Base-by-base conservation (phyloP, 2,888 invertebrate genomes). In the Tiliacea aurago region DNA sequence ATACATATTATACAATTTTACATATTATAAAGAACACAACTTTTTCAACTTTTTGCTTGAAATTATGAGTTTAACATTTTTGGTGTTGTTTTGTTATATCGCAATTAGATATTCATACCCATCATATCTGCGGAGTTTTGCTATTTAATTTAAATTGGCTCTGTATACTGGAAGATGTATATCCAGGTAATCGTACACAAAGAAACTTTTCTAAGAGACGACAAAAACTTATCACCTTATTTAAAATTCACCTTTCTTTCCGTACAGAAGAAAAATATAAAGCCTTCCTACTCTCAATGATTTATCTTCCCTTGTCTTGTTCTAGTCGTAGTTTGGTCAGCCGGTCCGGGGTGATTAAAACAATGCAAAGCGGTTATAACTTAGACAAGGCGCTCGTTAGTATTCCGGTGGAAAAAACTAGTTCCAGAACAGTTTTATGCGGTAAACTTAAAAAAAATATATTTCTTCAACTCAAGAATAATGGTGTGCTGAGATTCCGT, bases 361-460 rank as follows among this genome's bases (percentile, higher is more conserved):
- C 85, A 85, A 86, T 82, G 86, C 82, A 73, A 80, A 84, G 75
- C 83, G 75, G 77, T 80, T 82, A 72, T 73, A 84, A 85, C 77
- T 85, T 77, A 78, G 82, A 81, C 76, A 78, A 84, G 78, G 28
- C 47, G 33, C 84, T 78, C 82, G 76, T 86, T 86, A 84, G 78
- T 81, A 84, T 74, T 64, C 70, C 51, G 28, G 53, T 70, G 64
- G 56, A 71, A 84, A 84, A 86, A 86, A 84, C 70, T 84, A 70
- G 68, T 66, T 81, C 69, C 43, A 56, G 55, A 73, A 64, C 62
- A 64, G 59, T 67, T 83, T 84, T 73, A 66, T 49, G 53, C 67
- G 37, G 70, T 74, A 79, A 84, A 84, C 74, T 78, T 66, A 70
- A 70, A 80, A 81, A 59, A 47, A 75, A 76, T n/a, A 73, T 86